These are phyloP conservation scores for Aurelia aurita complex sp. Pacific DNA, from an alignment of 30 jellyfish, hydroid and myxozoan genomes.

Conservation along the genomic window DNA sequence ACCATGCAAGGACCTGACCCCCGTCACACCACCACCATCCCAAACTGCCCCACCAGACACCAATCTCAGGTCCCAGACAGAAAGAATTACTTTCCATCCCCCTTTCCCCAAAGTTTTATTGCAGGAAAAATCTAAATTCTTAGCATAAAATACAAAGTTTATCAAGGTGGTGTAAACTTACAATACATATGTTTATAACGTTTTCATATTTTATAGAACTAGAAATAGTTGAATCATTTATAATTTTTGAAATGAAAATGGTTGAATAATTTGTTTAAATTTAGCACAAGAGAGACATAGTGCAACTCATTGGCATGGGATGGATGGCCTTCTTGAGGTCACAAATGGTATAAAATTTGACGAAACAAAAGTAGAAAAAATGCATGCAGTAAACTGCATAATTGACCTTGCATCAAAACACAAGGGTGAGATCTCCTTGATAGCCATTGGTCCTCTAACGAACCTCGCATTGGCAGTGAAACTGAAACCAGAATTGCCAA, in stretches of 20 bases:
- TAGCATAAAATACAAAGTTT: neutral
- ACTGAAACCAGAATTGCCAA: slow-evolving; percentile 74
- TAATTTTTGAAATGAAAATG: neutral
- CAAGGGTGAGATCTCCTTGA: slow-evolving; percentile 68
- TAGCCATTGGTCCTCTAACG: slow-evolving; percentile 95
- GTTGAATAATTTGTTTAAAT: neutral
- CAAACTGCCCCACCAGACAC: no score
- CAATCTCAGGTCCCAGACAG: no score
- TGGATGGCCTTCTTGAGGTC: slow-evolving; percentile 81
- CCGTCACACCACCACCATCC: no score
- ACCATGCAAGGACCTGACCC: no score
- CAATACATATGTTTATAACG: neutral
- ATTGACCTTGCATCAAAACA: slow-evolving; percentile 70
- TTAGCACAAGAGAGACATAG: slow-evolving; percentile 18
- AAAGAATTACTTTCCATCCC: no score
- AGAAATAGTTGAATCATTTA: neutral
- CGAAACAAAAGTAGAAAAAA: slow-evolving; percentile 53
- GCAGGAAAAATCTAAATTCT: no score
- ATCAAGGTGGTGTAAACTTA: neutral
- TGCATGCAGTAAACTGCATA: slow-evolving; percentile 74
- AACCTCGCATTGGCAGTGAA: slow-evolving; percentile 87
- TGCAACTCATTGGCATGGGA: slow-evolving; percentile 80
- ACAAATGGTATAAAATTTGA: slow-evolving; percentile 25
- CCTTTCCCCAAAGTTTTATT: no score
- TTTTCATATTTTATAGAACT: neutral